phyloP scores from a whole-genome alignment of 2,113 vertebrate species.

The Cynoglossus semilaevis region DNA sequence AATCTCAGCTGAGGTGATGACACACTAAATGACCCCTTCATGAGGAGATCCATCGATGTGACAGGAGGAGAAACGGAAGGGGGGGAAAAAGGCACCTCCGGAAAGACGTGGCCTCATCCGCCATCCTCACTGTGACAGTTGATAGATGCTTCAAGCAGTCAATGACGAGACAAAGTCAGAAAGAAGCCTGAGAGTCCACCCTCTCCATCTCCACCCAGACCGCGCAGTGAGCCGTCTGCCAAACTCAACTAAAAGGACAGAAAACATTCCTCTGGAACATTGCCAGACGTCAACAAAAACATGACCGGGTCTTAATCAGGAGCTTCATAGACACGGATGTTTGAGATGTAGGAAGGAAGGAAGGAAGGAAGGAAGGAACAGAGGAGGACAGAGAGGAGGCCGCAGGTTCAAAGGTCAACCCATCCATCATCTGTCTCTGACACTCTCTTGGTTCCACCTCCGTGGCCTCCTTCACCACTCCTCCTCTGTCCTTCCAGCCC shows the following conservation, averaged over 20 bases:
- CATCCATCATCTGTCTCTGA: no score
- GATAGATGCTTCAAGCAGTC: constrained; percentile 27
- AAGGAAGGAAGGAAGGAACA: not conserved
- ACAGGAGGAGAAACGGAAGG: constrained; percentile 32
- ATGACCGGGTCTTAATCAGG: constrained; percentile 18
- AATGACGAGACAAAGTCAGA: constrained; percentile 60
- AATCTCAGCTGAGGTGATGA: constrained; percentile 56
- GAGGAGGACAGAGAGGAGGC: no score
- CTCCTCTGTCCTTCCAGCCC: no score
- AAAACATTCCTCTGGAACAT: constrained; percentile 32
- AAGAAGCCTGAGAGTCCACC: constrained; percentile 12
- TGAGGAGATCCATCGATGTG: constrained; percentile 39
- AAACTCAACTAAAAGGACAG: constrained; percentile 40
- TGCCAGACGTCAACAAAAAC: constrained; percentile 40
- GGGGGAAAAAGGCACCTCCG: constrained; percentile 21
- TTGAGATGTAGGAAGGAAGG: not conserved
- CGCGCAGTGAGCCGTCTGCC: constrained; percentile 36
- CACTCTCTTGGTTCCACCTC: no score
- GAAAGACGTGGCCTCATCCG: constrained; percentile 40
- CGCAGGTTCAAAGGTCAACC: no score
- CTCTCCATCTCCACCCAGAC: constrained; percentile 16
- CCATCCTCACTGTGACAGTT: constrained; percentile 14
- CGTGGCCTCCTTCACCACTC: no score
- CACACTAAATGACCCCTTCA: constrained; percentile 33
- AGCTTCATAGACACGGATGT: not conserved